Conservation (phyloP, 2,888 invertebrate genomes). For the Clivina fossor region DNA sequence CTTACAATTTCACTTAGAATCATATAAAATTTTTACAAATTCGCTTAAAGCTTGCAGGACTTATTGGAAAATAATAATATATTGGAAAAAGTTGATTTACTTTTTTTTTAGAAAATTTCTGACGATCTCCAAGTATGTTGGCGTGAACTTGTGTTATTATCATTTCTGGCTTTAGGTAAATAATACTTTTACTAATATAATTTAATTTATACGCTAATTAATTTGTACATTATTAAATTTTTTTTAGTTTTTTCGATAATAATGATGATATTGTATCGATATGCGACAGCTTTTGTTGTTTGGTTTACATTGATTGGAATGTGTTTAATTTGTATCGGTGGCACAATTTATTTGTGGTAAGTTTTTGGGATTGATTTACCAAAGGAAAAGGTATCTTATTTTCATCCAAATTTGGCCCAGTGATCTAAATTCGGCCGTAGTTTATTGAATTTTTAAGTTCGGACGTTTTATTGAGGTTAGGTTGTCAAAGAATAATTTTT, state of each 20-base stretch:
- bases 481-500: too few relatives aligned
- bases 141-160: constrained; percentile 61
- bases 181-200: constrained; percentile 19
- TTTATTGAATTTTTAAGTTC: too few relatives aligned
- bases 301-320: constrained; percentile 63
- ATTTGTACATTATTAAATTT: constrained; percentile 28
- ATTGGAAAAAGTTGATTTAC: constrained; percentile 8
- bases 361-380: too few relatives aligned
- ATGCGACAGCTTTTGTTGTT: constrained; percentile 61
- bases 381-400: constrained; percentile 48
- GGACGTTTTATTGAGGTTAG: too few relatives aligned
- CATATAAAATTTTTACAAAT: too few relatives aligned
- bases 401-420: constrained; percentile 53
- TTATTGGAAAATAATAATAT: constrained; percentile 11
- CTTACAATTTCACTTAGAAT: too few relatives aligned
- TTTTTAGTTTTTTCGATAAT: constrained; percentile 58
- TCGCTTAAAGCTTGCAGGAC: too few relatives aligned
- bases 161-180: constrained; percentile 62
- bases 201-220: constrained; percentile 13
- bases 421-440: too few relatives aligned
- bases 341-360: constrained; percentile 64
- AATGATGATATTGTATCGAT: constrained; percentile 60
- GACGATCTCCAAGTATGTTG: constrained; percentile 63
- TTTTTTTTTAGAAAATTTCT: constrained; percentile 58
- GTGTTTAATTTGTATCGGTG: constrained; percentile 56